Base-by-base conservation (phyloP, 2,888 invertebrate species). In the Choreutis nemorana region DNA sequence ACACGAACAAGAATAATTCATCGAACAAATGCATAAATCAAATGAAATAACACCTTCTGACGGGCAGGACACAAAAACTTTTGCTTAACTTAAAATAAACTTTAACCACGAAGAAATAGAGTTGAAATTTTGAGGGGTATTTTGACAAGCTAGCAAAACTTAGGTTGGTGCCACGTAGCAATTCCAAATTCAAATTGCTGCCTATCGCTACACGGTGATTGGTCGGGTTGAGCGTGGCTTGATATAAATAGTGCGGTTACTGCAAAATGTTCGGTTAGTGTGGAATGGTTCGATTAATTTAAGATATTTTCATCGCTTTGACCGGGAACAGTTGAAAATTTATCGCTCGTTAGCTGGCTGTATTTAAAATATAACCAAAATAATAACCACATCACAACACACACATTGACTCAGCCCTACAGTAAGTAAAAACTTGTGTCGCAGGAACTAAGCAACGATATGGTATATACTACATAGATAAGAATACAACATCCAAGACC, bases 21-120 rank as follows among this genome's bases (percentile, higher is more conserved):
- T 75, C 61, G 72, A 71, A 75, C 64, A 50, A 60, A 67, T 61
- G 56, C 67, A 72, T 77, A 73, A 75, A 75, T 77, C 73, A 77
- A 64, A 65, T 46, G 53, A 62, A 60, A n/a, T n/a, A n/a, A n/a
- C n/a, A n/a, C n/a, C n/a, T n/a, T n/a, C n/a, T n/a, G n/a, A n/a
- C n/a, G n/a, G n/a, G n/a, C n/a, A n/a, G n/a, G n/a, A n/a, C n/a
- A n/a, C n/a, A n/a, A n/a, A n/a, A n/a, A n/a, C n/a, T n/a, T n/a
- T n/a, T n/a, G n/a, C n/a, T n/a, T n/a, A n/a, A n/a, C n/a, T 14
- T 10, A 51, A 31, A 32, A 12, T 31, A 2, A 33, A 44, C 55
- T 33, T 33, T 56, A 48, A 14, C 1, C 0, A 11, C 1, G 15
- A 14, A 1, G 2, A 0, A 7, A 14, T 38, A 40, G 42, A 34